Evolutionary conservation across 2,888 invertebrate species (phyloP), one percentile per base, ranked within the genome.

Genomic region (Stratiomys singularior): DNA sequence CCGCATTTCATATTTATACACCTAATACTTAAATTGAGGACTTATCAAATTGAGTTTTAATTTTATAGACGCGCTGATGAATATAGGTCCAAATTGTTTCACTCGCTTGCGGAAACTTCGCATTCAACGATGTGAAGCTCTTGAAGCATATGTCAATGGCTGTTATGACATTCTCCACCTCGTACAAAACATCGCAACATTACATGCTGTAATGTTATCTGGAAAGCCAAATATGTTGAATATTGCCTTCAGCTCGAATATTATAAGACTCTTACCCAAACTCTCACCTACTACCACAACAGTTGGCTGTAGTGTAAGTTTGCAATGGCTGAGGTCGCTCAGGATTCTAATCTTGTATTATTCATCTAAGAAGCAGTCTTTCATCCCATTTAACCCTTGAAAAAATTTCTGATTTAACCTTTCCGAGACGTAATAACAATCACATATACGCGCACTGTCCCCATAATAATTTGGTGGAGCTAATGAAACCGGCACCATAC

Each of bases 71-170:
- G 5, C 27, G 27, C 28, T 15, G 63, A 0, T 63, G 63, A 63
- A 63, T 28, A 23, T 27, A 63, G 5, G 63, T 63, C 63, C 63
- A 3, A 5, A 63, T 27, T 11, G 27, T n/a, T 27, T 9, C 25
- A 0, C 27, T 25, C 11, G 25, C 63, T 27, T 63, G 27, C 28
- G 63, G 28, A 28, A 27, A 63, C 27, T 27, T 63, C 0, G 63
- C 63, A 11, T 63, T 28, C n/a, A 63, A 63, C 28, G 63, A 21
- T 13, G 25, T 27, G 28, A 63, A 63, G n/a, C 63, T 27, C 25
- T 63, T 63, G 27, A 63, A 63, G 27, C 63, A 28, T 15, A 27
- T n/a, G n/a, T 63, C 63, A 27, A 63, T 11, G 5, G 63, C 63
- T 15, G 13, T 63, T 7, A 63, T 9, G 2, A 27, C 9, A 18